Conservation (phyloP, 2,113 vertebrate species). For the Oceanodroma tethys region DNA sequence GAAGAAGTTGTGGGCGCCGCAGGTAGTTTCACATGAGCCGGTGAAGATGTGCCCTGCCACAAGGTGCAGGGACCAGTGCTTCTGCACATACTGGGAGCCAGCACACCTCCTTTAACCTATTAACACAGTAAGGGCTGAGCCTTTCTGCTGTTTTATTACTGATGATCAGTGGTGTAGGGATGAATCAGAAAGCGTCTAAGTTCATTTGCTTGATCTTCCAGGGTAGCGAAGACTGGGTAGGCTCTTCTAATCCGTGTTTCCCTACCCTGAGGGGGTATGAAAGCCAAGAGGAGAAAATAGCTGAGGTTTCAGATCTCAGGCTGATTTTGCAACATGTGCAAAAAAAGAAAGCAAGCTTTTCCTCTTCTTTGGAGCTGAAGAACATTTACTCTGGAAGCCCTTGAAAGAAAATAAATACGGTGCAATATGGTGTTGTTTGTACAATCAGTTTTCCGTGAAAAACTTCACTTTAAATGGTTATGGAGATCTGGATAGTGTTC, state of each 20-base stretch:
- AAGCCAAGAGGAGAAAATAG: constrained; percentile 25
- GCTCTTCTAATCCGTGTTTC: background rate
- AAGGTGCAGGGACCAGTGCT: background rate
- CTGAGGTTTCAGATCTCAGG: constrained; percentile 11
- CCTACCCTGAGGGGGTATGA: background rate
- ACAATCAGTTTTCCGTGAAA: background rate
- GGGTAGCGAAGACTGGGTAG: background rate
- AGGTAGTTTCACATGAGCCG: background rate
- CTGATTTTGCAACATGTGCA: background rate
- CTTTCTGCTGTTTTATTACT: background rate
- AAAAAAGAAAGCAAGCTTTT: constrained; percentile 18
- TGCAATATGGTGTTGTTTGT: background rate
- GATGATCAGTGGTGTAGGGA: background rate
- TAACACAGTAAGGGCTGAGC: background rate
- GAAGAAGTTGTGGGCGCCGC: background rate
- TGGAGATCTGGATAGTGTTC: background rate
- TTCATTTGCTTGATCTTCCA: background rate
- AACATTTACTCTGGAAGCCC: constrained; percentile 19
- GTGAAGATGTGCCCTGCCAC: background rate
- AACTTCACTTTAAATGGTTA: background rate
- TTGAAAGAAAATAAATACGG: background rate
- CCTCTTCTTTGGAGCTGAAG: background rate
- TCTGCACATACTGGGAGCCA: background rate
- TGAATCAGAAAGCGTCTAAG: background rate
- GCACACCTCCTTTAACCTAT: background rate